phyloP scores from a whole-genome alignment of 2,888 invertebrate genomes.

The Acanthosepion esculentum region DNA sequence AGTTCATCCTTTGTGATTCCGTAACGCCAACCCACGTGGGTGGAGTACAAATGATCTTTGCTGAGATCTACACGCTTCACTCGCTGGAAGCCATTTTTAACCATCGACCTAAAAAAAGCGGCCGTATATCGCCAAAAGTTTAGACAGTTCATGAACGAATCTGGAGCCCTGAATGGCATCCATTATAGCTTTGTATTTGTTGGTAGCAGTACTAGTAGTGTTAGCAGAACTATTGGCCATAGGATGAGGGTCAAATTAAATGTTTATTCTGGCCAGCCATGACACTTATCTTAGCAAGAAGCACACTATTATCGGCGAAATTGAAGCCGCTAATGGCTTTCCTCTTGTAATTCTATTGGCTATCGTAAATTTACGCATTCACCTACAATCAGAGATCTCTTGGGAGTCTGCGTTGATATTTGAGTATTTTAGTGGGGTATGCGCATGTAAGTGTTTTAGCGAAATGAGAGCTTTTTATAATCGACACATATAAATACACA shows the following conservation, averaged over 20 bases:
- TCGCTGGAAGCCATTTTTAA: no score
- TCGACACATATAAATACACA: not conserved
- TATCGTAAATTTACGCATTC: not conserved
- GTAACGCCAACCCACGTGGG: no score
- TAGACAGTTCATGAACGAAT: no score
- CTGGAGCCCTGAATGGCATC: no score
- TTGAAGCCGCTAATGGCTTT: not conserved
- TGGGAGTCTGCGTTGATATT: not conserved
- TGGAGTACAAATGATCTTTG: no score
- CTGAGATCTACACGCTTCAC: no score
- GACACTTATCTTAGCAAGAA: not conserved
- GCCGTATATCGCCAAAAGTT: no score
- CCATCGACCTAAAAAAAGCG: no score
- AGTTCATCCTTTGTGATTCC: no score
- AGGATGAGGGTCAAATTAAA: not conserved
- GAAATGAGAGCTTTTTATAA: not conserved
- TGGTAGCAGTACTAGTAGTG: no score
- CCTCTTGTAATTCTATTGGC: not conserved
- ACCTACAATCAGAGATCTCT: not conserved
- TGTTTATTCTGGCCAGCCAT: not conserved
- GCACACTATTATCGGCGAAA: not conserved
- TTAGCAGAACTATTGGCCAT: not conserved
- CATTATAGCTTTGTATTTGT: no score
- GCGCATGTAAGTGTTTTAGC: not conserved
- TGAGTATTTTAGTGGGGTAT: not conserved